phyloP scores from a whole-genome alignment of 92 coral and sea anemone genomes.

The Epizoanthus ramosus region DNA sequence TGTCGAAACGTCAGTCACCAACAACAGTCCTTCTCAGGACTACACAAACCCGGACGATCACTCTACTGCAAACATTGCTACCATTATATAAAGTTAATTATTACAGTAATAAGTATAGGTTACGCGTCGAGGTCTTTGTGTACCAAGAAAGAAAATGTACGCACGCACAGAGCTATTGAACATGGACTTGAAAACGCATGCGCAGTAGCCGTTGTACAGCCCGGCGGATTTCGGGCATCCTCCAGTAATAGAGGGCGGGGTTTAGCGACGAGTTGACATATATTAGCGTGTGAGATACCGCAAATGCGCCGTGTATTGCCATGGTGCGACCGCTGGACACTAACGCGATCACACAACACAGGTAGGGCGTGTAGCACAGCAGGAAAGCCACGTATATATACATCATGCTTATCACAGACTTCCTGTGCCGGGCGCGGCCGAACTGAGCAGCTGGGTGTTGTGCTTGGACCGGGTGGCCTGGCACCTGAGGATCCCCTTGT shows the following conservation, averaged over 20 bases:
- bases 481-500: background rate
- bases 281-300: conserved; percentile 2
- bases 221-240: conserved; percentile 16
- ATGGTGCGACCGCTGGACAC: conserved; percentile 2
- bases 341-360: conserved; percentile 1
- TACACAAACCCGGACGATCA: too few relatives aligned
- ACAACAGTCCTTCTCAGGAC: too few relatives aligned
- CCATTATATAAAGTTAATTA: too few relatives aligned
- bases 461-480: background rate
- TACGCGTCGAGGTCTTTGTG: too few relatives aligned
- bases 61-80: too few relatives aligned
- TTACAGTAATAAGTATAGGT: too few relatives aligned
- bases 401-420: conserved; percentile 10
- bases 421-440: background rate
- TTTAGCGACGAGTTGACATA: conserved; percentile 2
- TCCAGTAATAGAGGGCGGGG: conserved; percentile 29
- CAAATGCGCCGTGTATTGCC: conserved; percentile 14
- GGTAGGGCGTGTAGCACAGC: background rate
- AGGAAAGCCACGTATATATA: background rate
- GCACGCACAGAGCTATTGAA: background rate
- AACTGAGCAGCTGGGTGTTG: background rate
- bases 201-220: background rate
- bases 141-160: too few relatives aligned
- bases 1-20: too few relatives aligned
- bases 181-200: conserved; percentile 1